Base-by-base conservation (phyloP, 2,888 invertebrate genomes). In the Drosophila robusta region DNA sequence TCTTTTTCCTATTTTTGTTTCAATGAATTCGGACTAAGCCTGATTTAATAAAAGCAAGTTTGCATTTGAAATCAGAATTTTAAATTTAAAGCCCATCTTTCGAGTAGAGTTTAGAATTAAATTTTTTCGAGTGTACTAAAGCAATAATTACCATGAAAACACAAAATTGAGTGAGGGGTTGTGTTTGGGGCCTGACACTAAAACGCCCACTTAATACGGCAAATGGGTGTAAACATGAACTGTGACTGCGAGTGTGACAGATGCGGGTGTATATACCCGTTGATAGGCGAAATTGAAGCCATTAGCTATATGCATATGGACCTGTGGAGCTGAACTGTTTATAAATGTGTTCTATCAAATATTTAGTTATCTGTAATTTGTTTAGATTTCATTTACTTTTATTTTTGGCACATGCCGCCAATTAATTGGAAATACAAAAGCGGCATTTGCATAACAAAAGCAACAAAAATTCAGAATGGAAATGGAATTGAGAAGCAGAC, bases 101-200 rank as follows among this genome's bases (percentile, higher is more conserved):
- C 9, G 8, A 9, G 29, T 29, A 29, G 8, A 29, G 9, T 34
- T 34, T 12, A 34, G 34, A 11, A 12, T 11, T 4, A 4, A 3
- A 34, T 34, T 29, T n/a, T 29, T 29, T 12, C n/a, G 18, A 51
- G 51, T 51, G 41, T n/a, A 39, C 7, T 49, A 51, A 72, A 62
- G 52, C 61, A 73, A 55, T 80, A 80, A 82, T 82, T 82, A 73
- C 75, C 83, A 82, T 85, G 75, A 78, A 81, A 70, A 68, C 75
- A 69, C 74, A 75, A 71, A 71, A 71, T 57, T 42, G 32, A 11
- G 44, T 8, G 39, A 26, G 45, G 18, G 46, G 11, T 14, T 42
- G 16, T 44, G 36, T 29, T 34, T 47, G 49, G 18, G 2, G 39
- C 46, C 22, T 36, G 62, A 46, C 68, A 72, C 64, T 62, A 56